A percentile compares a stretch with the other conserved stretches of the same genome.
Evolutionary conservation across 2,888 invertebrate genomes (phyloP).

Genomic region (Anthophora plumipes): DNA sequence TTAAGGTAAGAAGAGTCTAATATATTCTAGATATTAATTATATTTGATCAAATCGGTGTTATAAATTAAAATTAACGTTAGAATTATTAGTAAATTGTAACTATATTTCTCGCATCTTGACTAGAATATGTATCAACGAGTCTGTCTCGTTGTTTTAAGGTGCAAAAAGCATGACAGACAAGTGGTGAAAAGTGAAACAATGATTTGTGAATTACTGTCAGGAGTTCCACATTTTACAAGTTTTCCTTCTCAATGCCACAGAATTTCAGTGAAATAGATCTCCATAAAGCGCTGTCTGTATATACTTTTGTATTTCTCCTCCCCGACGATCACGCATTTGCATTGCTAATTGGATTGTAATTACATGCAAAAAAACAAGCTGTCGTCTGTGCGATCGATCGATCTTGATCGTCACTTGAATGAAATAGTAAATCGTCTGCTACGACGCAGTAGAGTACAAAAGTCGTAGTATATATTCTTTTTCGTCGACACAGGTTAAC

Average conservation of each 20-base stretch:
- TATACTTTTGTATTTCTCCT: neutral
- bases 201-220: neutral
- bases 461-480: conserved; percentile 8
- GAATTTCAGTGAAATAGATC: neutral
- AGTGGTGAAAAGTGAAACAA: neutral
- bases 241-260: neutral
- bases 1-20: too few relatives aligned
- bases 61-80: too few relatives aligned
- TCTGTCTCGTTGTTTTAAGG: too few relatives aligned
- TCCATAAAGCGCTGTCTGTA: neutral
- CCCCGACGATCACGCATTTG: conserved; percentile 17
- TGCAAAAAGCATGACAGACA: too few relatives aligned
- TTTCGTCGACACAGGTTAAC: conserved; percentile 9
- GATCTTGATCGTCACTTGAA: conserved; percentile 35
- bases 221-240: too few relatives aligned
- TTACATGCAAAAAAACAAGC: conserved; percentile 20
- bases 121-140: too few relatives aligned
- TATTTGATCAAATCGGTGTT: too few relatives aligned
- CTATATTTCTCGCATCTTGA: too few relatives aligned
- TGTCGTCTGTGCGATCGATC: conserved; percentile 21
- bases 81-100: too few relatives aligned
- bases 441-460: conserved; percentile 9
- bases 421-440: conserved; percentile 29
- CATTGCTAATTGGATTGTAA: conserved; percentile 32
- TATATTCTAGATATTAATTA: too few relatives aligned